Conservation (phyloP, 2,797 vertebrate genomes). For the Gymnoscopelus microlampas region DNA sequence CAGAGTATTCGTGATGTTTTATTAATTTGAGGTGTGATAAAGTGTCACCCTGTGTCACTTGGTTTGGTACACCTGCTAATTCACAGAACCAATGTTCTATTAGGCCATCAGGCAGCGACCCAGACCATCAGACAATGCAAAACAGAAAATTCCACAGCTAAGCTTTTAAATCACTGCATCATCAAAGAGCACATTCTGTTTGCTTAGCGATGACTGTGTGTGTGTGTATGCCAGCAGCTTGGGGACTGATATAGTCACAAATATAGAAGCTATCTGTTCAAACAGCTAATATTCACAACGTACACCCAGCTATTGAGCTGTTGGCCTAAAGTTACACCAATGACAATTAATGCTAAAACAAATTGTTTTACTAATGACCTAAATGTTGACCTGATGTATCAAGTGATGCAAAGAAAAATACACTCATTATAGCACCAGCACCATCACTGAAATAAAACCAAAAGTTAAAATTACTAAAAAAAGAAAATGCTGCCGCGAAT, state of each 20-base stretch:
- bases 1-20: neutral
- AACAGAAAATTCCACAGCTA: slow-evolving; percentile 73
- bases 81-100: slow-evolving; percentile 45
- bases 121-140: slow-evolving; percentile 59
- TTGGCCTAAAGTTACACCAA: neutral
- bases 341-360: neutral
- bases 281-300: slow-evolving; percentile 12
- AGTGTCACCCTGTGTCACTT: slow-evolving; percentile 24
- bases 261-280: slow-evolving; percentile 18
- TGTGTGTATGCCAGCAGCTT: slow-evolving; percentile 49
- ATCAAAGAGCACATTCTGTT: slow-evolving; percentile 77
- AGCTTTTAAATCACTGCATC: slow-evolving; percentile 76
- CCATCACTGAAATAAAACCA: too few species aligned
- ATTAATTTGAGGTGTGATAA: slow-evolving; percentile 24
- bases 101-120: slow-evolving; percentile 5
- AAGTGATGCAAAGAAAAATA: neutral
- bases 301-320: neutral
- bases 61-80: slow-evolving; percentile 58
- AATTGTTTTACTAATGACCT: neutral
- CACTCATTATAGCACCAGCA: neutral
- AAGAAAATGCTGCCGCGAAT: too few species aligned
- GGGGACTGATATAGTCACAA: slow-evolving; percentile 47
- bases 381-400: neutral
- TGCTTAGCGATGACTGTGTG: slow-evolving; percentile 57
- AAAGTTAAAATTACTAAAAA: too few species aligned